phyloP scores from a whole-genome alignment of 2,888 invertebrate genomes.

The Troilus luridus region DNA sequence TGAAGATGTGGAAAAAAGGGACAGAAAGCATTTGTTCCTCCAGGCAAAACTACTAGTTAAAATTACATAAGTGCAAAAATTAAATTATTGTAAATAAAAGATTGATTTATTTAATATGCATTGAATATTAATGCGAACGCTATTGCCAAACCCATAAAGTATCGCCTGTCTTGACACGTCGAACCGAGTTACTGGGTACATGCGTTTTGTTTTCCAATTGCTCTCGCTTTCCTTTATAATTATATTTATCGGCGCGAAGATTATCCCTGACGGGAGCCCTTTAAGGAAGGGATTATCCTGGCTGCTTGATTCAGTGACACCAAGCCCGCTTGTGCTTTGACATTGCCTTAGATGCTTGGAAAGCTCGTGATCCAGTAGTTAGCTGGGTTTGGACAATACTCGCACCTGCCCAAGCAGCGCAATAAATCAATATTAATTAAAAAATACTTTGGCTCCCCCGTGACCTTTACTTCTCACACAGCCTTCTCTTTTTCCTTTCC shows the following conservation, averaged over 20 bases:
- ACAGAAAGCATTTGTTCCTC: too few species aligned
- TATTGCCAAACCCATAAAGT: neutral
- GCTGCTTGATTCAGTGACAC: neutral
- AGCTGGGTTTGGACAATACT: neutral
- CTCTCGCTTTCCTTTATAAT: neutral
- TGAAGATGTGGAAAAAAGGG: too few species aligned
- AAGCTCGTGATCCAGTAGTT: neutral
- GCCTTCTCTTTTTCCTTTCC: conserved; percentile 24
- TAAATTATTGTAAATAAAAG: neutral
- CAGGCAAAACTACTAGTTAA: too few species aligned
- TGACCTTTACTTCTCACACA: neutral
- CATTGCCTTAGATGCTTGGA: conserved; percentile 4
- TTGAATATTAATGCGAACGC: neutral
- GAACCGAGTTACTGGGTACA: neutral
- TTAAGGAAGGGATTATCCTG: neutral
- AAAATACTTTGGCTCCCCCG: conserved; percentile 43
- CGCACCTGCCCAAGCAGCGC: neutral
- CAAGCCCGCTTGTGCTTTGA: neutral
- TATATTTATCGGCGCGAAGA: conserved; percentile 15
- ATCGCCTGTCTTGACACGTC: neutral
- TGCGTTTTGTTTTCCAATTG: neutral
- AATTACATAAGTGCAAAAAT: too few species aligned
- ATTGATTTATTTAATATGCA: neutral
- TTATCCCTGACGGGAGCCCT: neutral
- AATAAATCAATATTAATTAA: conserved; percentile 56